Base-by-base conservation (phyloP, 2,113 vertebrate species). In the Rhagologus leucostigma region DNA sequence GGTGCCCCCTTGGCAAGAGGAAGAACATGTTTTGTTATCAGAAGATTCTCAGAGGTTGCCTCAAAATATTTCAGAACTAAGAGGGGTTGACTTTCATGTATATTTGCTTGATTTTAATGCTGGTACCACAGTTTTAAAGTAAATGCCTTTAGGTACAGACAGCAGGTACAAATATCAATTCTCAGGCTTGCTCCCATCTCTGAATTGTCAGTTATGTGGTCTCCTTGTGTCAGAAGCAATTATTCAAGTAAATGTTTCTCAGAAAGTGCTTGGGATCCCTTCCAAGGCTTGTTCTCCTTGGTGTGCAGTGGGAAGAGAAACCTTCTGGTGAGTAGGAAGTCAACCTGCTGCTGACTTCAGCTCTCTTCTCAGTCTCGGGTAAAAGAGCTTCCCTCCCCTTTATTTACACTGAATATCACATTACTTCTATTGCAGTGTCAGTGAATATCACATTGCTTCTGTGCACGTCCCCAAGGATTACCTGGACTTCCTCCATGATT, bases 261-360 rank as follows among this genome's bases (percentile, higher is more conserved):
- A 71, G 41, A 60, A 59, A 79, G 20, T 41, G 60, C 53, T 93
- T 87, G 74, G 77, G 57, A 73, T 85, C 41, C 46, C 4, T 85
- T 95, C 55, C 46, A 93, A 65, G 68, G 37, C 69, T 69, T 76
- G 32, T 76, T 80, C 60, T 76, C 53, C 77, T 75, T 6, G 1
- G 21, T 26, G 55, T 73, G 33, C 30, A 63, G 78, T 87, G 88
- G 78, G 68, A 91, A 82, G 87, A 79, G 37, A 73, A 79, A 80
- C 57, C 80, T 95, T 89, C 64, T 94, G 74, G 65, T 93, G 91
- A 89, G 91, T 84, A 84, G 91, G 91, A 95, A 87, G 70, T 83
- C 67, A 73, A 32, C 44, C 39, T 87, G 71, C 89, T 91, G 49
- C 90, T 95, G 89, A 73, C 87, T 96, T 87, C 20, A 90, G 74